Evolutionary conservation across 2,113 vertebrate genomes (phyloP).

Genomic region (Trematomus loennbergii): DNA sequence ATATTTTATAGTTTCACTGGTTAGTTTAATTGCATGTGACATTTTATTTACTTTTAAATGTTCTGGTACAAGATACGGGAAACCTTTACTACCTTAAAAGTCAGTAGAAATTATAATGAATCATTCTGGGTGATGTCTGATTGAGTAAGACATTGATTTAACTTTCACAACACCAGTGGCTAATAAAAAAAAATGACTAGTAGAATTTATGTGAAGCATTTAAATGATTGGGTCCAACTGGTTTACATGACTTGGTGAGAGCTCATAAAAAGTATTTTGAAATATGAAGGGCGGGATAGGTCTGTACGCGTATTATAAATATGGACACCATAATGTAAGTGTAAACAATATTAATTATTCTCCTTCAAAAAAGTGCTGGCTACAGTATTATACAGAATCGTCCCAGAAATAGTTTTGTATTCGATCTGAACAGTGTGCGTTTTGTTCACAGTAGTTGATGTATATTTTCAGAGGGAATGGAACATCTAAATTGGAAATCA

Average conservation of each 20-base stretch:
- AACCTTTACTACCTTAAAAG: slow-evolving; percentile 50
- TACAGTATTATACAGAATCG: slow-evolving; percentile 12
- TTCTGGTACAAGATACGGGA: slow-evolving; percentile 41
- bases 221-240: slow-evolving; percentile 67
- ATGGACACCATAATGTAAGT: slow-evolving; percentile 31
- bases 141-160: slow-evolving; percentile 68
- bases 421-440: slow-evolving; percentile 50
- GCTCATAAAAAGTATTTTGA: slow-evolving; percentile 69
- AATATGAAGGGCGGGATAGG: slow-evolving; percentile 38
- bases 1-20: not conserved
- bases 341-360: slow-evolving; percentile 23
- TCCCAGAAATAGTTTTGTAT: slow-evolving; percentile 28
- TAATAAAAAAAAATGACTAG: slow-evolving; percentile 76
- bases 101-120: slow-evolving; percentile 47
- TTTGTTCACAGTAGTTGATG: slow-evolving; percentile 50
- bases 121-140: slow-evolving; percentile 50
- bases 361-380: not conserved
- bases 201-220: slow-evolving; percentile 72
- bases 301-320: slow-evolving; percentile 29
- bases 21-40: slow-evolving; percentile 49
- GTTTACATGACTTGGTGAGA: slow-evolving; percentile 61
- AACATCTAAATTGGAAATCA: slow-evolving; percentile 44
- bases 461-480: slow-evolving; percentile 44
- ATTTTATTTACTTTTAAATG: slow-evolving; percentile 58
- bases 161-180: slow-evolving; percentile 71